Evolutionary conservation across 2,888 invertebrate species (phyloP).

Genomic region (Heliconius aoede): DNA sequence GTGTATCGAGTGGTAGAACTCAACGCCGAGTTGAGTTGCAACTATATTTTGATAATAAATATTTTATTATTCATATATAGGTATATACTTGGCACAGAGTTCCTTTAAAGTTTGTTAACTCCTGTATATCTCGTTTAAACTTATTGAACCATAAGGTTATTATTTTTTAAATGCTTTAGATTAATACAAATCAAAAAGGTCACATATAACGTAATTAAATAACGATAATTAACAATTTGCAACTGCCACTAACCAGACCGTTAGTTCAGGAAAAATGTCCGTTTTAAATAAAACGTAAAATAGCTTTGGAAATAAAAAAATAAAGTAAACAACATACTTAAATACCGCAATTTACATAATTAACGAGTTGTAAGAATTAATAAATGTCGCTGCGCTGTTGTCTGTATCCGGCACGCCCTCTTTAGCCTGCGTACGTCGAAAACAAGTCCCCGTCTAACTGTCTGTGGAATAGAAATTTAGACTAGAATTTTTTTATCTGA

Average conservation of each 20-base stretch:
- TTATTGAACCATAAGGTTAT: neutral
- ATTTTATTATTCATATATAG: neutral
- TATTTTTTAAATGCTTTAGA: neutral
- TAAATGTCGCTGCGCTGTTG: constrained; percentile 21
- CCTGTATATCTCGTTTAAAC: neutral
- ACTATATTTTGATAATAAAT: neutral
- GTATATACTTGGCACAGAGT: neutral
- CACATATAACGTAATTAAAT: neutral
- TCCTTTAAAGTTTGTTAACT: neutral
- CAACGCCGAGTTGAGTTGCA: too few relatives aligned
- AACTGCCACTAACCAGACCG: neutral
- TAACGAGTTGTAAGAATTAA: constrained; percentile 20
- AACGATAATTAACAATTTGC: neutral
- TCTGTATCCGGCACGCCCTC: constrained; percentile 33
- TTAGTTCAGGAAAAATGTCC: neutral
- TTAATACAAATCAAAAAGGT: neutral
- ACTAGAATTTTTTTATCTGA: neutral
- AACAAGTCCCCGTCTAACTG: neutral
- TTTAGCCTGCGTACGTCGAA: neutral
- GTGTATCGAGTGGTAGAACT: too few relatives aligned
- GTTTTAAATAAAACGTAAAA: neutral
- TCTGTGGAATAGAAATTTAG: neutral
- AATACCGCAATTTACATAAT: constrained; percentile 17
- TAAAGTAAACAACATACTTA: neutral
- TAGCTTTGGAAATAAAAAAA: neutral